Evolutionary conservation across 1,140 invertebrate genomes (phyloP).

Genomic region (Onthophagus taurus): DNA sequence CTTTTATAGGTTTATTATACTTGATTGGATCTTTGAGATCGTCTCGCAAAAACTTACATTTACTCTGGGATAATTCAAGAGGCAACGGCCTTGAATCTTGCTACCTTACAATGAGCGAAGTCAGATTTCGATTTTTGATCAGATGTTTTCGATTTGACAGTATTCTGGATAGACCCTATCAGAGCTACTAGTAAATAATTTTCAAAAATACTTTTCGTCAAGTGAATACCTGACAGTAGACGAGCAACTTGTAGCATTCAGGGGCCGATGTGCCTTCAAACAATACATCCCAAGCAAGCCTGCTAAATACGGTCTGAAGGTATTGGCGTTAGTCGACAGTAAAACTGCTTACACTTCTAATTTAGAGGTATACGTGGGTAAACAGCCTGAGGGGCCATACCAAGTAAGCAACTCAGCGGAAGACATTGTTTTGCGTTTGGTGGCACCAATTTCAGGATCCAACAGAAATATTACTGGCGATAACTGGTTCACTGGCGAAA

Average conservation of each 20-base stretch:
- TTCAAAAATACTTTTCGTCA: constrained; percentile 1
- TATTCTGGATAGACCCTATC: neutral
- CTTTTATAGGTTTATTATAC: neutral
- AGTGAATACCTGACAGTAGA: constrained; percentile 10
- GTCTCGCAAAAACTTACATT: neutral
- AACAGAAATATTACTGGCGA: constrained; percentile 28
- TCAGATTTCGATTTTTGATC: constrained; percentile 6
- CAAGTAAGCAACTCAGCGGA: constrained; percentile 24
- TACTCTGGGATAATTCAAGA: constrained; percentile 11
- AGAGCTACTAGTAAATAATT: constrained; percentile 6
- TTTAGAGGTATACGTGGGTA: constrained; percentile 29
- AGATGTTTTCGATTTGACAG: constrained; percentile 9
- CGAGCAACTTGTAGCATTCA: constrained; percentile 24
- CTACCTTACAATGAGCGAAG: constrained; percentile 9
- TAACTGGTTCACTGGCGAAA: constrained; percentile 30
- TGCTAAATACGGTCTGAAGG: constrained; percentile 37
- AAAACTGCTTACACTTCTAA: constrained; percentile 24
- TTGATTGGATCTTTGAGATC: constrained; percentile 1
- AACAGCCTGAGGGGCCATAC: constrained; percentile 26
- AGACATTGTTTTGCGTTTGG: constrained; percentile 21
- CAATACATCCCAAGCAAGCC: constrained; percentile 37
- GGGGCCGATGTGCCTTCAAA: constrained; percentile 28
- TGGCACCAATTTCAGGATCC: constrained; percentile 25
- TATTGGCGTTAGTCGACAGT: constrained; percentile 23
- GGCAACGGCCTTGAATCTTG: constrained; percentile 9